phyloP scores from a whole-genome alignment of 1,140 invertebrate genomes.

The Luehdorfia chinensis region DNA sequence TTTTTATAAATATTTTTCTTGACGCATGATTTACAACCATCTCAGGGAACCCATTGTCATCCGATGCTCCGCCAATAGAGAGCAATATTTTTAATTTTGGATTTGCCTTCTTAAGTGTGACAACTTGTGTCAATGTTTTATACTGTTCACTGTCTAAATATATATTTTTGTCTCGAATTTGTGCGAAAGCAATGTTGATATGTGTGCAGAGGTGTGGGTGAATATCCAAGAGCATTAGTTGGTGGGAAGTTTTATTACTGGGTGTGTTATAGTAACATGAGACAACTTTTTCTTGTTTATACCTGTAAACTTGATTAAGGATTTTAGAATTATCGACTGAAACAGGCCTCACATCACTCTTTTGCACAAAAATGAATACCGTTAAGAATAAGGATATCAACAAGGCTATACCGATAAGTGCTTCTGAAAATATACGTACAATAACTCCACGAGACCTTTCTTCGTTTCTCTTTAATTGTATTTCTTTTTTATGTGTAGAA shows the following conservation, averaged over 20 bases:
- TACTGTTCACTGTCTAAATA: slow-evolving; percentile 59
- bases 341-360: background rate
- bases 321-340: background rate
- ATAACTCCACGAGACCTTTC: no score
- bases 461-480: no score
- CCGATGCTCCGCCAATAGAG: slow-evolving; percentile 84
- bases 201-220: slow-evolving; percentile 88
- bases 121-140: slow-evolving; percentile 75
- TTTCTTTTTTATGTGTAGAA: no score
- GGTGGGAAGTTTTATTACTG: slow-evolving; percentile 21
- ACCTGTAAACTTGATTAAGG: background rate
- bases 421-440: no score
- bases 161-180: slow-evolving; percentile 81
- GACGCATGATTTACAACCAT: slow-evolving; percentile 84
- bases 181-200: slow-evolving; percentile 86
- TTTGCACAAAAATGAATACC: background rate
- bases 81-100: slow-evolving; percentile 86
- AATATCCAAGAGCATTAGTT: slow-evolving; percentile 78
- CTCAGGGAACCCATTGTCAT: slow-evolving; percentile 80
- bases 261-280: slow-evolving; percentile 83
- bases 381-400: background rate
- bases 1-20: slow-evolving; percentile 84
- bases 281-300: slow-evolving; percentile 30
- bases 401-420: background rate
- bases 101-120: slow-evolving; percentile 80